These are phyloP conservation scores for Leptobrachium leishanense DNA, from an alignment of 2,113 vertebrate genomes.

Conservation along the genomic window DNA sequence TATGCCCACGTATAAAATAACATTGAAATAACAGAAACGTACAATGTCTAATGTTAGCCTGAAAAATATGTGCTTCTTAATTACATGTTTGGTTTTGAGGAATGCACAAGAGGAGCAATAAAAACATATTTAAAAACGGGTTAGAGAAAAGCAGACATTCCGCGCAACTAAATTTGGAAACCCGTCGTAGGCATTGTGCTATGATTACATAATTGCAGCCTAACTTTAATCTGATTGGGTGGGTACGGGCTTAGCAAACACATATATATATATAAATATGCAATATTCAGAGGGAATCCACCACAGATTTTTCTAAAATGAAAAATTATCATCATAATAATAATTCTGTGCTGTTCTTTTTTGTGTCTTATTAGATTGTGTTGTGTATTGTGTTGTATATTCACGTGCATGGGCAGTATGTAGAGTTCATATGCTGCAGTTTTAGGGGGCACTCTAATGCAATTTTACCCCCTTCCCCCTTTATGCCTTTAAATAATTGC, in stretches of 20 bases:
- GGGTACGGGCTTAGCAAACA: background rate
- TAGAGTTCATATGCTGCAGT: no score
- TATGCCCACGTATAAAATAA: constrained; percentile 24
- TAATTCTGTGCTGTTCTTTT: no score
- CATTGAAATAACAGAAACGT: constrained; percentile 34
- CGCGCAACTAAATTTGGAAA: constrained; percentile 32
- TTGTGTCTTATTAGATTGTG: no score
- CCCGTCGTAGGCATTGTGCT: constrained; percentile 9
- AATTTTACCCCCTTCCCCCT: no score
- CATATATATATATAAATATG: no score
- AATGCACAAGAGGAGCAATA: constrained; percentile 30
- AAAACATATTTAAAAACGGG: constrained; percentile 41
- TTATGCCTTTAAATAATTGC: no score
- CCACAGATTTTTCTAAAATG: no score
- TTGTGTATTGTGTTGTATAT: no score
- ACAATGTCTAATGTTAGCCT: constrained; percentile 45
- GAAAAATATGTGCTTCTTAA: constrained; percentile 40
- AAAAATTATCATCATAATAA: no score
- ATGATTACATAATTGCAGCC: constrained; percentile 27
- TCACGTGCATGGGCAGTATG: no score
- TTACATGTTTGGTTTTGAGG: constrained; percentile 33
- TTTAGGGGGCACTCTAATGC: no score
- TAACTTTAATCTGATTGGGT: background rate
- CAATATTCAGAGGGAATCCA: no score
- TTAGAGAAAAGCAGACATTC: constrained; percentile 46